phyloP scores from a whole-genome alignment of 2,888 invertebrate species.

The Petrolisthes cinctipes region DNA sequence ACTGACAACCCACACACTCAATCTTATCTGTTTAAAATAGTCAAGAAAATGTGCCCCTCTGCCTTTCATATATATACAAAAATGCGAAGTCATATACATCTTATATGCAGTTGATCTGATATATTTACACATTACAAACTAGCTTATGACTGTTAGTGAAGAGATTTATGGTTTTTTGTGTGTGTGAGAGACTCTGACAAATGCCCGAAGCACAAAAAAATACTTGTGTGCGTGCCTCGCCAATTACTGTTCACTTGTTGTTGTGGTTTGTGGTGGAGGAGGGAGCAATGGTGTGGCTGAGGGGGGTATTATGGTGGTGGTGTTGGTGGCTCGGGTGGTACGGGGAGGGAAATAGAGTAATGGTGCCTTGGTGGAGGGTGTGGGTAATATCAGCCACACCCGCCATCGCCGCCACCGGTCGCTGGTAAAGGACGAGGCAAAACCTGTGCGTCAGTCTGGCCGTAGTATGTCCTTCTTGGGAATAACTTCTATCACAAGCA shows the following conservation, averaged over 20 bases:
- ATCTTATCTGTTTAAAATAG: constrained; percentile 14
- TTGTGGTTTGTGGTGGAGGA: background rate
- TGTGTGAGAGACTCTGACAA: background rate
- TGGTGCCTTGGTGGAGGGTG: background rate
- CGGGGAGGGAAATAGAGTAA: too few relatives aligned
- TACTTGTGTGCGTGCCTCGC: background rate
- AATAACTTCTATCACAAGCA: constrained; percentile 61
- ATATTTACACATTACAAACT: background rate
- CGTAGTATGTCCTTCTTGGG: constrained; percentile 63
- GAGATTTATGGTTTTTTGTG: background rate
- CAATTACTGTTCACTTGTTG: background rate
- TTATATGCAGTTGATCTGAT: constrained; percentile 24
- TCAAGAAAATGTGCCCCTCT: constrained; percentile 16
- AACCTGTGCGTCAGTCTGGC: constrained; percentile 61
- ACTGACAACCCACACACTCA: constrained; percentile 9
- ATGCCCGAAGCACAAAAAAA: background rate
- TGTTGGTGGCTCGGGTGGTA: too few relatives aligned
- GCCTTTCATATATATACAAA: constrained; percentile 28
- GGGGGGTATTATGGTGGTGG: background rate
- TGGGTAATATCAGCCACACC: background rate
- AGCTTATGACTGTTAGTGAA: background rate
- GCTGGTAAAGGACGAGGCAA: constrained; percentile 38
- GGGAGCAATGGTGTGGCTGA: background rate
- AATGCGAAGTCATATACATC: constrained; percentile 24
- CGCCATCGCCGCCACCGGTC: background rate